A percentile compares a stretch with the other conserved stretches of the same genome.
Evolutionary conservation across 2,113 vertebrate genomes (phyloP).

Genomic region (Solea senegalensis): DNA sequence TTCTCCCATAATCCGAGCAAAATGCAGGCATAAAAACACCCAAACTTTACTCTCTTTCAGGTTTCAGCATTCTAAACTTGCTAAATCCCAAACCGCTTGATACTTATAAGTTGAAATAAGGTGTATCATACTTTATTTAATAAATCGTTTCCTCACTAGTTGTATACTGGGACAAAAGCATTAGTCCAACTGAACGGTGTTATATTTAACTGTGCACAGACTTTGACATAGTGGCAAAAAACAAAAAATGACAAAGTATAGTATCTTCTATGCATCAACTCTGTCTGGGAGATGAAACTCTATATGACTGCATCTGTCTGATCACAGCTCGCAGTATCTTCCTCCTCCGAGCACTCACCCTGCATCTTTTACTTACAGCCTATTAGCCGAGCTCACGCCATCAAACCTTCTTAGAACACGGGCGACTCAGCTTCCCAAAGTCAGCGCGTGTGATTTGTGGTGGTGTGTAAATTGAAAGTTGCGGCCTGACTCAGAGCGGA

Average conservation of each 20-base stretch:
- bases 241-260: constrained; percentile 20
- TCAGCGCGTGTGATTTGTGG: constrained; percentile 68
- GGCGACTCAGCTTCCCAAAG: constrained; percentile 38
- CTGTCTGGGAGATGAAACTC: constrained; percentile 29
- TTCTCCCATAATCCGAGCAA: too few species aligned
- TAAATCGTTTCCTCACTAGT: too few species aligned
- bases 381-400: constrained; percentile 39
- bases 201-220: too few species aligned
- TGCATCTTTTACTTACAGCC: constrained; percentile 20
- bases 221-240: too few species aligned
- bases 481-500: constrained; percentile 62
- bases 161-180: too few species aligned
- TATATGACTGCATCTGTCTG: constrained; percentile 9
- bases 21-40: too few species aligned
- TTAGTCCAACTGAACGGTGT: too few species aligned
- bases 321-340: constrained; percentile 9
- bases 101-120: too few species aligned
- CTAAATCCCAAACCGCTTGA: too few species aligned
- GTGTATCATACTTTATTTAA: too few species aligned
- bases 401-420: constrained; percentile 41
- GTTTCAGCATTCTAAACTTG: too few species aligned
- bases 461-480: constrained; percentile 74
- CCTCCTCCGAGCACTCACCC: constrained; percentile 10
- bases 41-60: too few species aligned
- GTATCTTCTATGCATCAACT: not conserved